phyloP scores from a whole-genome alignment of 2,113 vertebrate genomes.

The Rhynchomys soricoides region DNA sequence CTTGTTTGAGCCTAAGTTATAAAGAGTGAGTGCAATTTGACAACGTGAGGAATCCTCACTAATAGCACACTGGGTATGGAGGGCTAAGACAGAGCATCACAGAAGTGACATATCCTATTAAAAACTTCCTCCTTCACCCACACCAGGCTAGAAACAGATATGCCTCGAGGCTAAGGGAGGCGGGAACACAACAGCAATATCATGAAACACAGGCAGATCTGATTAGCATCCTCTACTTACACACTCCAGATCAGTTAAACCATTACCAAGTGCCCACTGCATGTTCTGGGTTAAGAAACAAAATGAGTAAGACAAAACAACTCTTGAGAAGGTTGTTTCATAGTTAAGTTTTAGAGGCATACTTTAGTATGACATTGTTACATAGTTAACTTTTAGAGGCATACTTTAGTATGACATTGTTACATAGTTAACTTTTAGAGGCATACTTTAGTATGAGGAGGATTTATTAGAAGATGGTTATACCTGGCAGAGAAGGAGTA shows the following conservation, averaged over 20 bases:
- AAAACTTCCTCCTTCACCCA: neutral
- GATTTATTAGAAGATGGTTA: neutral
- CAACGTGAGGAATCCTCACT: slow-evolving; percentile 44
- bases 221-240: neutral
- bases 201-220: neutral
- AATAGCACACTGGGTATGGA: neutral
- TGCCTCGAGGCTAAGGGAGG: neutral
- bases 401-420: neutral
- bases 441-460: neutral
- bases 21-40: slow-evolving; percentile 46
- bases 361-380: neutral
- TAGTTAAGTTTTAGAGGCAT: neutral
- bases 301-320: neutral
- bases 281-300: neutral
- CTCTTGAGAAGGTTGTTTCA: neutral
- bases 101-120: neutral
- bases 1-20: slow-evolving; percentile 47
- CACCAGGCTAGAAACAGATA: neutral
- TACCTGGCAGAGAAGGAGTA: neutral
- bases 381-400: neutral
- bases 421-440: neutral
- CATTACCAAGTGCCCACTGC: neutral
- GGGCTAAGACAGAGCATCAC: neutral
- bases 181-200: neutral
- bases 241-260: neutral